Evolutionary conservation across 2,888 invertebrate genomes (phyloP), one percentile per base, ranked within the genome.

Genomic region (Fragum fragum): DNA sequence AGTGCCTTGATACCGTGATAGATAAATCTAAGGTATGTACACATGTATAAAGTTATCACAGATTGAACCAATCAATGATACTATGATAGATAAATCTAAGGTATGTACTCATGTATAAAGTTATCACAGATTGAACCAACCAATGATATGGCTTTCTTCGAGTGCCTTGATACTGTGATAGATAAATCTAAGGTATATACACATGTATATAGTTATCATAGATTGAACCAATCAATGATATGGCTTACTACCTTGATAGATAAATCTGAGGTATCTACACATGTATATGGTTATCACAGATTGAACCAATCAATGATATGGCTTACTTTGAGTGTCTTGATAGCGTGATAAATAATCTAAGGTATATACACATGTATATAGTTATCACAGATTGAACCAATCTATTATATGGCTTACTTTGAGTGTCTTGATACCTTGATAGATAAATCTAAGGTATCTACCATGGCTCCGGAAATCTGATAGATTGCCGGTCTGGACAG

Each of bases 241-340:
- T 36, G 32, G 5, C 96, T 99, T 36, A 99, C 99, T 93, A 96
- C 96, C 23, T 98, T 94, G 72, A 92, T 93, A 79, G 93, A 94
- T 59, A 92, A 91, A 78, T 93, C 94, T 14, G 93, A 93, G 93
- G 93, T 93, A 76, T 76, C 11, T 73, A 11, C 29, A 79, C 79
- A 6, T 87, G 93, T n/a, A 97, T 97, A 76, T 96, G 97, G 94
- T 96, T 97, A 26, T 97, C 97, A 0, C 95, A 98, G 81, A 95
- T 99, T 69, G 98, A 99, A 94, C 98, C 99, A 0, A 96, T 99
- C 89, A 97, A 96, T 90, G 98, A 98, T 87, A 96, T 96, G 76
- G 97, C 97, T 0, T 99, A 99, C 95, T 99, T 97, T 95, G 98
- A 98, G 90, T 98, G 98, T 86, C 96, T 99, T 36, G 99, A 99